Conservation (phyloP, 2,113 vertebrate species). For the Leiothrix lutea region DNA sequence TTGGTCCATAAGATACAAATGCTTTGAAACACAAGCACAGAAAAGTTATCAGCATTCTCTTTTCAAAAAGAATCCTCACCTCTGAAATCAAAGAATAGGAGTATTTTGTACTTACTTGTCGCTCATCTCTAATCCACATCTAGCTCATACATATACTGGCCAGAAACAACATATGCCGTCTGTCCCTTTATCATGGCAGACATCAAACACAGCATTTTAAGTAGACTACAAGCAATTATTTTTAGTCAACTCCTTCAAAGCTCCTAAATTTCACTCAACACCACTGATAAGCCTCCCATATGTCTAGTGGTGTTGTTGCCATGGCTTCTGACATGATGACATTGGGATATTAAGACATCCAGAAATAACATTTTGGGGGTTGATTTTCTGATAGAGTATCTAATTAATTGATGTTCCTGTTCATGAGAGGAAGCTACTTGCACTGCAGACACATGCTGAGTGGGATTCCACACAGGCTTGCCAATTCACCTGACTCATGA, state of each 20-base stretch:
- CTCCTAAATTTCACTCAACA: background rate
- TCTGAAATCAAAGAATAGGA: background rate
- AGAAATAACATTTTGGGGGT: background rate
- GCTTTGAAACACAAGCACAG: background rate
- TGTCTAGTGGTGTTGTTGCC: background rate
- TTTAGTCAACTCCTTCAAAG: background rate
- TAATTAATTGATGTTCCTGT: background rate
- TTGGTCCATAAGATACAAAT: background rate
- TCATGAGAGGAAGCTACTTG: background rate
- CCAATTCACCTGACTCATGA: background rate
- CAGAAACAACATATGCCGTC: background rate
- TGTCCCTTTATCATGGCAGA: background rate
- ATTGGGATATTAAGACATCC: background rate
- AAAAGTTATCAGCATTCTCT: background rate
- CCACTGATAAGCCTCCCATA: background rate
- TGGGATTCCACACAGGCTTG: background rate
- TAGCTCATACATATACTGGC: background rate
- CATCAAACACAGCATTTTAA: background rate
- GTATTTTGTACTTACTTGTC: background rate
- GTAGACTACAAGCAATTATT: background rate
- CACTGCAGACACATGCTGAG: background rate
- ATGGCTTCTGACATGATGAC: background rate
- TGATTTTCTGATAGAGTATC: background rate
- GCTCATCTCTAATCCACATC: background rate
- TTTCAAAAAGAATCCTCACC: fast-evolving